These are phyloP conservation scores for Amphipoea lucens DNA, from an alignment of 2,888 invertebrate species.

Conservation along the genomic window DNA sequence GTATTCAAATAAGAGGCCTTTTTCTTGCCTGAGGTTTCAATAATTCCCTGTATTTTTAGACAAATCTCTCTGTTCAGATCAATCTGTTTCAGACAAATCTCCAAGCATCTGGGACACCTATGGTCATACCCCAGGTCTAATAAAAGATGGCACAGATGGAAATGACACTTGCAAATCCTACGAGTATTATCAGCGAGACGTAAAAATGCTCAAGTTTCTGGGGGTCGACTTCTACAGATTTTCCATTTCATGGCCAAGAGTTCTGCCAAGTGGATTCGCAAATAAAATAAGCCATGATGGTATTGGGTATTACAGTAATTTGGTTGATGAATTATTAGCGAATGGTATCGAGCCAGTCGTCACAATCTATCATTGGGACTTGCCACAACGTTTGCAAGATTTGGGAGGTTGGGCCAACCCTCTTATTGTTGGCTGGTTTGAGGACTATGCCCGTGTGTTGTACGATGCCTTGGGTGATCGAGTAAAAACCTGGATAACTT, in stretches of 20 bases:
- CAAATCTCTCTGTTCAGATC: too few species aligned
- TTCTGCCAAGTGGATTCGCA: conserved; percentile 90
- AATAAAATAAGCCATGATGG: conserved; percentile 90
- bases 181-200: conserved; percentile 90
- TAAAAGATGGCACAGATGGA: conserved; percentile 89
- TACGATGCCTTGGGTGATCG: conserved; percentile 87
- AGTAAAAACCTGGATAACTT: conserved; percentile 90
- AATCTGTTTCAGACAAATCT: conserved; percentile 86
- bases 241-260: conserved; percentile 92
- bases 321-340: conserved; percentile 91
- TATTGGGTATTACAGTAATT: conserved; percentile 91
- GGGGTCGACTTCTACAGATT: conserved; percentile 90
- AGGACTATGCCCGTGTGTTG: conserved; percentile 85
- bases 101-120: conserved; percentile 92
- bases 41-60: not conserved
- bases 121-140: conserved; percentile 85
- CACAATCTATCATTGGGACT: conserved; percentile 90
- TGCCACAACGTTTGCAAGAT: conserved; percentile 89
- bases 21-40: not conserved
- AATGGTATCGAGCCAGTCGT: conserved; percentile 91
- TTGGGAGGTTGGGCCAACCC: conserved; percentile 90
- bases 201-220: conserved; percentile 83
- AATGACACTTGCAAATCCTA: conserved; percentile 91
- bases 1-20: not conserved
- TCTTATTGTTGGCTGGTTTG: conserved; percentile 85